A percentile compares a stretch with the other conserved stretches of the same genome.
Evolutionary conservation across 2,888 invertebrate genomes (phyloP).

Genomic region (Minunthozetes semirufus): DNA sequence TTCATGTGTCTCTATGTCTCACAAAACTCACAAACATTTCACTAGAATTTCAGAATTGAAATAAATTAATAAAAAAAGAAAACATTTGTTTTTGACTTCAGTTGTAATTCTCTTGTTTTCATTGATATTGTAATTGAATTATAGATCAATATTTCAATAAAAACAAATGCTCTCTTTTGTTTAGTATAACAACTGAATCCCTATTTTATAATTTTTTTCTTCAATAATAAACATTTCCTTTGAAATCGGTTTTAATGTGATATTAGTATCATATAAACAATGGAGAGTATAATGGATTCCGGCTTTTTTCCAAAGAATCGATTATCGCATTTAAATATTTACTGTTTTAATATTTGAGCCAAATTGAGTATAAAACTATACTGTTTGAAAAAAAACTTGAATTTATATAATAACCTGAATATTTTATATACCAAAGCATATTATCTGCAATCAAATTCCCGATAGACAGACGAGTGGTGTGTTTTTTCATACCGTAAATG

Average conservation of each 20-base stretch:
- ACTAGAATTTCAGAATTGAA: background rate
- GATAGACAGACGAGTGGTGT: background rate
- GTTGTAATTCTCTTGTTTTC: too few relatives aligned
- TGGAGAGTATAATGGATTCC: background rate
- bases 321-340: conserved; percentile 22
- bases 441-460: background rate
- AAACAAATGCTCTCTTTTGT: too few relatives aligned
- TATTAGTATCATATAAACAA: background rate
- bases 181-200: too few relatives aligned
- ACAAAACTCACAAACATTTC: background rate
- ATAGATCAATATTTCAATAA: too few relatives aligned
- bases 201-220: too few relatives aligned
- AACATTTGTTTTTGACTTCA: background rate
- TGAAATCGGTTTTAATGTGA: background rate
- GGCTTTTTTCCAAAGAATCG: background rate
- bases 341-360: background rate
- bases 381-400: background rate
- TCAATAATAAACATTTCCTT: background rate
- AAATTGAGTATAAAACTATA: background rate
- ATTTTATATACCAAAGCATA: background rate
- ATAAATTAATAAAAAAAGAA: background rate
- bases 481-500: background rate
- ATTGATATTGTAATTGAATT: too few relatives aligned
- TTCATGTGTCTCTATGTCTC: background rate
- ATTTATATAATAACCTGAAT: background rate